phyloP scores from a whole-genome alignment of 2,113 vertebrate species.

The Ancistrus triradiatus region DNA sequence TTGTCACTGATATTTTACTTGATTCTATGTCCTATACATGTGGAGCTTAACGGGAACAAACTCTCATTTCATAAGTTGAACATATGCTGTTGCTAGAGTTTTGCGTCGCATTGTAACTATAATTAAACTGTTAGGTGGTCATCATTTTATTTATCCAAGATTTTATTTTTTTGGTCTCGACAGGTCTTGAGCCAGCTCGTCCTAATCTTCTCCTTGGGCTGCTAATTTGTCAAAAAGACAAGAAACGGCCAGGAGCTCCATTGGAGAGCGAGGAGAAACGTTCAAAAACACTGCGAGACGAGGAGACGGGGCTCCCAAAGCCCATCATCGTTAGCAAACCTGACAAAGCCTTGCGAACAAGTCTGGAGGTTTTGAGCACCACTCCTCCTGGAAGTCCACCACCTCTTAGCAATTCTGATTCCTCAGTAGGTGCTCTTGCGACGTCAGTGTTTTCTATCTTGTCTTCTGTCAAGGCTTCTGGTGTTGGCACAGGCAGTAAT shows the following conservation, averaged over 20 bases:
- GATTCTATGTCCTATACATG: no score
- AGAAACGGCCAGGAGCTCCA: conserved; percentile 71
- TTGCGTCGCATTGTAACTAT: neutral
- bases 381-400: conserved; percentile 87
- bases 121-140: no score
- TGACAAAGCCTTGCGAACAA: conserved; percentile 62
- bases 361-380: conserved; percentile 69
- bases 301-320: conserved; percentile 66
- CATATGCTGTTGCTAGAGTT: no score
- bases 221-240: conserved; percentile 91
- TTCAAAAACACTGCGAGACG: conserved; percentile 72
- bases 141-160: no score
- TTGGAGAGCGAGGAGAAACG: conserved; percentile 80
- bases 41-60: conserved; percentile 34
- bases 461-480: conserved; percentile 69
- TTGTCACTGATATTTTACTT: no score
- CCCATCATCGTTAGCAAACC: conserved; percentile 45
- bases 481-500: conserved; percentile 46
- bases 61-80: conserved; percentile 28
- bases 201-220: conserved; percentile 94
- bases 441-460: conserved; percentile 70
- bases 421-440: conserved; percentile 47
- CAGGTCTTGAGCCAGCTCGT: conserved; percentile 90
- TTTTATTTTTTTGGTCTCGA: conserved; percentile 45
- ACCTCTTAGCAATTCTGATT: conserved; percentile 63